Evolutionary conservation across 2,888 invertebrate genomes (phyloP).

Genomic region (Oegoconia quadripuncta): DNA sequence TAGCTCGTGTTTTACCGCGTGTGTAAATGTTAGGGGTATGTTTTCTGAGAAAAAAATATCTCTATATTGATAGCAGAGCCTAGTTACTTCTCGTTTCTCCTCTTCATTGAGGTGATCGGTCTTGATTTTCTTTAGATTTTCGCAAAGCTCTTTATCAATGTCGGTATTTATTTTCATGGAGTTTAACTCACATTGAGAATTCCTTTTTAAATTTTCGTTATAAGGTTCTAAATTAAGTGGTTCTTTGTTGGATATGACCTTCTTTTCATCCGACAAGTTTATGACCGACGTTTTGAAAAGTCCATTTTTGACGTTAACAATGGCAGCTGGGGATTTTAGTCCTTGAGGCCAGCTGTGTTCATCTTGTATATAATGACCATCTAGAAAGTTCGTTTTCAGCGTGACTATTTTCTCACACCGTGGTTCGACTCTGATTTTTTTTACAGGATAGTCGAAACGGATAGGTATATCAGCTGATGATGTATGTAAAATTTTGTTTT

Average conservation of each 20-base stretch:
- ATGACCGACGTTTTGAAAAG: too few relatives aligned
- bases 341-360: too few relatives aligned
- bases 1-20: constrained; percentile 32
- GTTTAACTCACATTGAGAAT: neutral
- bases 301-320: too few relatives aligned
- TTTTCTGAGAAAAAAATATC: constrained; percentile 30
- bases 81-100: constrained; percentile 11
- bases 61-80: constrained; percentile 20
- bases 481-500: constrained; percentile 11
- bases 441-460: constrained; percentile 9
- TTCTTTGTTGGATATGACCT: constrained; percentile 5
- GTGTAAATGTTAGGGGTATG: constrained; percentile 22
- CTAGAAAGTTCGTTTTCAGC: too few relatives aligned
- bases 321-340: too few relatives aligned
- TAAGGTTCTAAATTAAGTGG: constrained; percentile 7
- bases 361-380: too few relatives aligned
- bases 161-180: constrained; percentile 1
- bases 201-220: neutral
- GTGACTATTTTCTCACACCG: too few relatives aligned
- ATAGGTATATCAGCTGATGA: constrained; percentile 11
- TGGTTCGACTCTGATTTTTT: constrained; percentile 4
- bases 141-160: neutral
- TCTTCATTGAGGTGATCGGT: constrained; percentile 19
- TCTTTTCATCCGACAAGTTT: too few relatives aligned
- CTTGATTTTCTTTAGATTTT: constrained; percentile 15